Percentiles rank a stretch among this genome's conserved stretches.
These are phyloP conservation scores for Tylochromis polylepis DNA, from an alignment of 2,113 vertebrate species.

Conservation along the genomic window DNA sequence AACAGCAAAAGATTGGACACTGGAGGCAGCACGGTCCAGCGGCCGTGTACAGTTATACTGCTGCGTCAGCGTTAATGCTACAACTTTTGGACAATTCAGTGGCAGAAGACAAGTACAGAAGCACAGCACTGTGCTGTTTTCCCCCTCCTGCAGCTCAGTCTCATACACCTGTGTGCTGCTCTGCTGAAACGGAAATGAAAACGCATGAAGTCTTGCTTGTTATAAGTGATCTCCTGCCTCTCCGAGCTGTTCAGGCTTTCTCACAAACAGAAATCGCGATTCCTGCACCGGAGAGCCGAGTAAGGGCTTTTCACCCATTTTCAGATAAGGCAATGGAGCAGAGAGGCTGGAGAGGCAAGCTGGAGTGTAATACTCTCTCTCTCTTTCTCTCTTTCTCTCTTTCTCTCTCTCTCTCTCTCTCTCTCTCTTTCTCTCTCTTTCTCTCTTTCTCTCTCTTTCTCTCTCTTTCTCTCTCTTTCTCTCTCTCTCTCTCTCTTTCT, in stretches of 20 bases:
- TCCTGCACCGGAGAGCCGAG: background rate
- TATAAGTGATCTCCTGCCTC: background rate
- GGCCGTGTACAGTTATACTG: background rate
- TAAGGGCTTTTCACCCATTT: background rate
- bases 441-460: too few species aligned
- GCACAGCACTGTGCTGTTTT: background rate
- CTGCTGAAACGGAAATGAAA: background rate
- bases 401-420: too few species aligned
- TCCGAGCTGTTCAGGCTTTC: background rate
- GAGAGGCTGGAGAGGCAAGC: background rate
- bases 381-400: too few species aligned
- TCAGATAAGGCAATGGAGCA: background rate
- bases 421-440: too few species aligned
- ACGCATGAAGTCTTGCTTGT: background rate
- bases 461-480: too few species aligned
- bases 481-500: too few species aligned
- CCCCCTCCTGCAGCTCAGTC: background rate
- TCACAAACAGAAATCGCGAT: background rate
- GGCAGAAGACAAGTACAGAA: background rate
- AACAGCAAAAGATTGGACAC: background rate
- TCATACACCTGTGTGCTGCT: background rate
- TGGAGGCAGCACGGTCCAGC: background rate
- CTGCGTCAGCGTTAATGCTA: slow-evolving; percentile 4
- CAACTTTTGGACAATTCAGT: slow-evolving; percentile 1
- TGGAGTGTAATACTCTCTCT: background rate